Evolutionary conservation across 2,797 vertebrate genomes (phyloP).

Genomic region (Poliocrania exsul): DNA sequence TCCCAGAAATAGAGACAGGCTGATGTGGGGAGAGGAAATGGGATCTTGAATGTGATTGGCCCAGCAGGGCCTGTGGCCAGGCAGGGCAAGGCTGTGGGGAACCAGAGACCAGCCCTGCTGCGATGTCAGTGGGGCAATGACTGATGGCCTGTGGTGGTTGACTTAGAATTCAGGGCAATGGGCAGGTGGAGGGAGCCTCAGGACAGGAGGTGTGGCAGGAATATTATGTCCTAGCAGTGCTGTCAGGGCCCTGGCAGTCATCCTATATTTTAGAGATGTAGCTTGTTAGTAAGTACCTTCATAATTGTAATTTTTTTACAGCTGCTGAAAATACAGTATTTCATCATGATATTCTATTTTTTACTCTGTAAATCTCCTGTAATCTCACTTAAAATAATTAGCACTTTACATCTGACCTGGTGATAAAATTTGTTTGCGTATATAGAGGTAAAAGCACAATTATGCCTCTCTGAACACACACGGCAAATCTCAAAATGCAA

Average conservation of each 20-base stretch:
- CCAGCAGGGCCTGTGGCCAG: rapidly evolving
- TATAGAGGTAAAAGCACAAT: not conserved
- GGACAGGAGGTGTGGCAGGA: not conserved
- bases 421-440: not conserved
- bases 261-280: not conserved
- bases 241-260: not conserved
- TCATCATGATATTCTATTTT: not conserved
- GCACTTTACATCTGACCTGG: not conserved
- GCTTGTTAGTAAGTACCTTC: not conserved
- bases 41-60: rapidly evolving
- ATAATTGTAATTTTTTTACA: not conserved
- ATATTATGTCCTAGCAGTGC: not conserved
- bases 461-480: not conserved
- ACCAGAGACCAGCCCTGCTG: not conserved
- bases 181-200: not conserved
- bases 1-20: rapidly evolving
- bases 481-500: not conserved
- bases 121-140: rapidly evolving
- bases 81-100: not conserved
- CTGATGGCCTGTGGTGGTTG: not conserved
- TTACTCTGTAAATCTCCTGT: not conserved
- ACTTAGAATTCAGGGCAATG: too few species aligned
- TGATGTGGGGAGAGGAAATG: not conserved
- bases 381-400: not conserved
- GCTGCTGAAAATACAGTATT: not conserved